Evolutionary conservation across 1,140 invertebrate genomes (phyloP), one percentile per base, ranked within the genome.

Genomic region (Ceratina calcarata): DNA sequence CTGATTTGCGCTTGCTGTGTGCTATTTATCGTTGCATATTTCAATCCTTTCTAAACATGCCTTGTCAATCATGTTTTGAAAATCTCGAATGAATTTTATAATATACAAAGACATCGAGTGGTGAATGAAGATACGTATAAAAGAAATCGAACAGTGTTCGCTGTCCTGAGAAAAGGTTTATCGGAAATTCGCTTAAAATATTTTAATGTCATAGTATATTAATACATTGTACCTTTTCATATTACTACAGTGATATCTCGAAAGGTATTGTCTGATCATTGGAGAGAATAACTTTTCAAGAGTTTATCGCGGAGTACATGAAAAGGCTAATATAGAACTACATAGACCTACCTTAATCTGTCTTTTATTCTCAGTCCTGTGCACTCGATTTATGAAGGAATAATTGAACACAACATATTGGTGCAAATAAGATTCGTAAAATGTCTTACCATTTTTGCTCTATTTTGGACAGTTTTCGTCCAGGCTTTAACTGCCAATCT

Each of bases 401-500:
- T 65, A 57, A 79, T 74, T 68, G 74, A 72, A 80, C 20, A 69
- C 20, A 32, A 78, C 57, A 70, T 62, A 69, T 53, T 45, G 79
- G 55, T 84, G 80, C 65, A 78, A 78, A 76, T 71, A 71, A 85
- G 57, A 85, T 58, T 37, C 16, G 37, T 53, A 37, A 67, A 69
- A 69, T 62, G 76, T 76, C 68, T 68, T 61, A 80, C 75, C 60
- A 81, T 81, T 66, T 86, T 76, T 81, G 69, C 55, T 83, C 69
- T 76, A 67, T 85, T 84, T 87, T 85, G 85, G 87, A 89, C 83
- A 86, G 74, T 69, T 65, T 84, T 85, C 82, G 86, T 90, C 89
- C 87, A 88, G 86, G 86, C 84, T 89, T 85, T 65, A 86, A 89
- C 86, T 91, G 88, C 89, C 87, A 89, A 89, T 89, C 70, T 87